A percentile compares a stretch with the other conserved stretches of the same genome.
phyloP scores from a whole-genome alignment of 2,113 vertebrate species.

The Platichthys flesus region DNA sequence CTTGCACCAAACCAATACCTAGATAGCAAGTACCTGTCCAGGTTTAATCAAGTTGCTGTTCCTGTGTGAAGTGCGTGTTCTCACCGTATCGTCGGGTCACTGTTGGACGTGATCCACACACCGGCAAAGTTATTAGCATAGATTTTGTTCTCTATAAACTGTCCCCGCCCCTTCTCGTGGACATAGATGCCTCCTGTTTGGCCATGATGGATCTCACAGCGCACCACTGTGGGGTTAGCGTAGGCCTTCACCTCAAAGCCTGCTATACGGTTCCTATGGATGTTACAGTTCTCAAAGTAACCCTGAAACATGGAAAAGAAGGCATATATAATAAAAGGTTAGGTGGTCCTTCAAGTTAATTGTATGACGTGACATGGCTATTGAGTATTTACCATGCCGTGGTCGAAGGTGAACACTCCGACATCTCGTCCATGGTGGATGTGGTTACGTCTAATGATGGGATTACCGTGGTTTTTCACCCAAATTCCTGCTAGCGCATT shows the following conservation, averaged over 20 bases:
- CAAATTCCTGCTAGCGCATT: conserved; percentile 98
- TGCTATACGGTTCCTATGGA: conserved; percentile 98
- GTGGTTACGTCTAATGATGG: conserved; percentile 99
- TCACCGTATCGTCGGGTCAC: conserved; percentile 99
- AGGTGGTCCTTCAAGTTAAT: too few species aligned
- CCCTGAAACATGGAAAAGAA: conserved; percentile 58
- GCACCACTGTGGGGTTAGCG: conserved; percentile 97
- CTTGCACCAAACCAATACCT: too few species aligned
- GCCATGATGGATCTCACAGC: conserved; percentile 98
- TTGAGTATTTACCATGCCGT: conserved; percentile 92
- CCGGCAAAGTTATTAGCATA: conserved; percentile 99
- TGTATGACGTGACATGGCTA: not conserved
- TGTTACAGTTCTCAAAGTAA: conserved; percentile 85
- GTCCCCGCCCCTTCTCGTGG: conserved; percentile 98
- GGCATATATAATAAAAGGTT: not conserved
- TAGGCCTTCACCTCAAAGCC: conserved; percentile 99
- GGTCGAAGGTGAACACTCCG: conserved; percentile 99
- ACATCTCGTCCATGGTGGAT: conserved; percentile 99
- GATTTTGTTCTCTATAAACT: conserved; percentile 99
- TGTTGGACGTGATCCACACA: conserved; percentile 99
- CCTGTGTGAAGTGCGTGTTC: not conserved
- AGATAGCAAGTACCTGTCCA: not conserved
- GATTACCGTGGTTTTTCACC: conserved; percentile 99
- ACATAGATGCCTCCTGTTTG: conserved; percentile 99
- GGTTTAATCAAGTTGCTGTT: not conserved